Conservation (phyloP, 1,140 invertebrate species). For the Brachionus rotundiformis region DNA sequence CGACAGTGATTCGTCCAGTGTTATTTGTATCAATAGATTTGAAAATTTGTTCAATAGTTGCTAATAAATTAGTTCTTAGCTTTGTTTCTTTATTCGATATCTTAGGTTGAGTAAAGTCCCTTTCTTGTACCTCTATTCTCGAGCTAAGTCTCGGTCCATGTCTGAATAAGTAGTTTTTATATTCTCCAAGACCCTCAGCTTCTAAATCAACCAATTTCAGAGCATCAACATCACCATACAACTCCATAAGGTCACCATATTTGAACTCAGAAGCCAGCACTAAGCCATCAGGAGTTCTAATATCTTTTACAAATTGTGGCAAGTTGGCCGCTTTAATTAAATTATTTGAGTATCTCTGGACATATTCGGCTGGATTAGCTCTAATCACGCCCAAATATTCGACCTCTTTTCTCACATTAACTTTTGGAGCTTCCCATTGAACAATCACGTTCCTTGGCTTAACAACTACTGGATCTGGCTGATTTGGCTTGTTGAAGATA, state of each 20-base stretch:
- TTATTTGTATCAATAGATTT: conserved; percentile 27
- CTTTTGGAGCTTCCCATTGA: conserved; percentile 41
- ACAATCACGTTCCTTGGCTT: conserved; percentile 50
- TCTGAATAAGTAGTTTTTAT: background rate
- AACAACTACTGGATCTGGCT: background rate
- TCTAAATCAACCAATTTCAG: conserved; percentile 31
- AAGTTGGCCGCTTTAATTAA: background rate
- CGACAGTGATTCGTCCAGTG: background rate
- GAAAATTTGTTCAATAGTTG: conserved; percentile 36
- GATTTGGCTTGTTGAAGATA: conserved; percentile 20
- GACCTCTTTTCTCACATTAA: conserved; percentile 35
- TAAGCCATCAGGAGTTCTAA: conserved; percentile 19
- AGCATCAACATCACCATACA: conserved; percentile 32
- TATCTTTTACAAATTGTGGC: conserved; percentile 12
- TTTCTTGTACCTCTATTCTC: background rate
- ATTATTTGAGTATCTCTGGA: conserved; percentile 12
- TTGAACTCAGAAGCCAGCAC: background rate
- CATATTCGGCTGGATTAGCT: conserved; percentile 49
- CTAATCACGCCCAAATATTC: conserved; percentile 49
- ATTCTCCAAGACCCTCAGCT: conserved; percentile 18
- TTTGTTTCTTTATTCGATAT: background rate
- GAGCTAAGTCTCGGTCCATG: background rate
- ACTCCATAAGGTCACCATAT: background rate
- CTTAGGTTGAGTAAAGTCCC: background rate
- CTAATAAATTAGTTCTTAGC: background rate